Evolutionary conservation across 37 sponge, comb jelly and placozoan species (phyloP).

Genomic region (Agelas oroides): DNA sequence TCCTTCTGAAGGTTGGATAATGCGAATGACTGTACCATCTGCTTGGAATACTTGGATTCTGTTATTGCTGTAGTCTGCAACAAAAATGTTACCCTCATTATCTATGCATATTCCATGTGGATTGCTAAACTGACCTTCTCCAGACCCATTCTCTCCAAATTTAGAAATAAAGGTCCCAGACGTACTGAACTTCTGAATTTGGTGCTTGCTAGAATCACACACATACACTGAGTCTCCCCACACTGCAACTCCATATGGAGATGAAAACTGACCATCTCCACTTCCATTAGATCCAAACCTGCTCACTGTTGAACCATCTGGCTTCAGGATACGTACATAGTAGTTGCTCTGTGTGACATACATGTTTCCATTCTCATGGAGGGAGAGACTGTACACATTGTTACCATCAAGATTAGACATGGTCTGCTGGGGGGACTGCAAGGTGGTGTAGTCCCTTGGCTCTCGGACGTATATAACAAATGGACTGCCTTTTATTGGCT

Average conservation of each 20-base stretch:
- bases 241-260: slow-evolving; percentile 35
- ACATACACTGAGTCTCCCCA: slow-evolving; percentile 47
- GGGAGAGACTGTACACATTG: no score
- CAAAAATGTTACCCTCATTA: slow-evolving; percentile 22
- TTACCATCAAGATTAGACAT: no score
- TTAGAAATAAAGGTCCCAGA: slow-evolving; percentile 22
- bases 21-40: slow-evolving; percentile 30
- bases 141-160: slow-evolving; percentile 46
- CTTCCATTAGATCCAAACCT: slow-evolving; percentile 6
- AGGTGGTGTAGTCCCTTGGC: no score
- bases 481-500: slow-evolving; percentile 22
- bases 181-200: slow-evolving; percentile 21
- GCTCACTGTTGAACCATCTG: not conserved
- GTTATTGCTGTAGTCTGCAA: slow-evolving; percentile 37
- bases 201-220: slow-evolving; percentile 42
- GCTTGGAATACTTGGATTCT: slow-evolving; percentile 23
- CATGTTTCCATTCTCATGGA: no score
- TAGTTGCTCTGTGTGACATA: no score
- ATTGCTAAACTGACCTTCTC: slow-evolving; percentile 22
- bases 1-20: not conserved
- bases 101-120: slow-evolving; percentile 50
- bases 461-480: slow-evolving; percentile 3
- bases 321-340: no score
- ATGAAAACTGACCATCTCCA: slow-evolving; percentile 44
- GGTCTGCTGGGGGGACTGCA: no score